Base-by-base conservation (phyloP, 1,140 invertebrate species). In the Macrocentrus cingulum region DNA sequence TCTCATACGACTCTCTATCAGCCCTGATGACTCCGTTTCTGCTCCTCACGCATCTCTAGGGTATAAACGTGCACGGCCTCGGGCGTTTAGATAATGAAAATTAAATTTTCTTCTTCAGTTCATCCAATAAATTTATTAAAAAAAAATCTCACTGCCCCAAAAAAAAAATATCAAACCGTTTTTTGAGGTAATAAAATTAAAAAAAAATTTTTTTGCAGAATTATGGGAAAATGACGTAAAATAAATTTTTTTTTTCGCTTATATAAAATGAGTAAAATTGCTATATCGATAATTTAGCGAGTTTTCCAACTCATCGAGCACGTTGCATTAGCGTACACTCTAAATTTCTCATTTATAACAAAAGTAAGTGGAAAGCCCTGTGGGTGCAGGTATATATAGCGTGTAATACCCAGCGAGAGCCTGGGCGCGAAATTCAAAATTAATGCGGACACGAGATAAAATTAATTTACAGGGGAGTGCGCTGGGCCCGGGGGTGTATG, bases 371-470 rank as follows among this genome's bases (percentile, higher is more conserved):
- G 9, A 56, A 56, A 48, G 44, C 54, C 44, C 44, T 18, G 22
- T 48, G 44, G 54, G 44, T 56, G 23, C 2, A 6, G 3, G 16
- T 20, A 39, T 19, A 51, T 25, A 50, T 50, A 50, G 11, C n/a
- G 15, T 49, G 36, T 15, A n/a, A 20, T 8, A 22, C 7, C 29
- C 49, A 25, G 18, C 22, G 13, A 4, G 25, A 39, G 15, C 7
- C 44, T 20, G 42, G 23, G 56, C 46, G 53, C 50, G 42, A 52
- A 45, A 72, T 77, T 60, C 45, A 73, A 75, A 76, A 75, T 77
- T 76, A 73, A 78, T 74, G 59, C 62, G 60, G 61, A 72, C 67
- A 75, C 70, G 70, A 79, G 76, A 79, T 78, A 79, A 79, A 80
- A 80, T 79, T 79, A 80, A 80, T 79, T 79, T 76, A 77, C 73